phyloP scores from a whole-genome alignment of 2,888 invertebrate species.

The Leptodirus hochenwartii region DNA sequence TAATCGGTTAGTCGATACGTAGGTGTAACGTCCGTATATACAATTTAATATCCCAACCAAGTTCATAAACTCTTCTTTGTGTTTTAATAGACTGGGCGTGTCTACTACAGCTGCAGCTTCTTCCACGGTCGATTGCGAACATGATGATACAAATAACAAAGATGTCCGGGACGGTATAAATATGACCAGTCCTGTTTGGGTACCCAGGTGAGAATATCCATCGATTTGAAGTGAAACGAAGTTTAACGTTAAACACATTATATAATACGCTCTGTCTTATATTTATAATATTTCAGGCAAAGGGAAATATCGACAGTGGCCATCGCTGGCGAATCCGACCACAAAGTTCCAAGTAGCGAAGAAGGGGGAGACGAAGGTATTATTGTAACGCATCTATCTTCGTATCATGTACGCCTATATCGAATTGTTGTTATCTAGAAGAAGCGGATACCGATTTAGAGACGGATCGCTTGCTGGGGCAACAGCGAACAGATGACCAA shows the following conservation, averaged over 20 bases:
- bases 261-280: too few species aligned
- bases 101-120: slow-evolving; percentile 15
- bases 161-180: slow-evolving; percentile 30
- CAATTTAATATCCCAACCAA: too few species aligned
- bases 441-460: slow-evolving; percentile 95
- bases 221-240: slow-evolving; percentile 8
- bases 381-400: background rate
- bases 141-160: too few species aligned
- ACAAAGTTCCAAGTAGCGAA: slow-evolving; percentile 49
- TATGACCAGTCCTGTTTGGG: slow-evolving; percentile 50
- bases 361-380: slow-evolving; percentile 33
- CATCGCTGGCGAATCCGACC: slow-evolving; percentile 39
- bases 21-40: too few species aligned
- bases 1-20: too few species aligned
- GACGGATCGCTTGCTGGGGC: slow-evolving; percentile 88
- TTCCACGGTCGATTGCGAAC: too few species aligned
- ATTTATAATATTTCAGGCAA: slow-evolving; percentile 31
- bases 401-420: background rate
- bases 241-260: slow-evolving; percentile 10
- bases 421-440: slow-evolving; percentile 36
- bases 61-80: too few species aligned
- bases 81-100: background rate
- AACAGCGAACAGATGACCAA: slow-evolving; percentile 85
- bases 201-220: slow-evolving; percentile 37
- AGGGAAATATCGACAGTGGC: slow-evolving; percentile 32